A percentile compares a stretch with the other conserved stretches of the same genome.
These are phyloP conservation scores for Potamarius usumacintae DNA, from an alignment of 2,113 vertebrate genomes.

Conservation along the genomic window DNA sequence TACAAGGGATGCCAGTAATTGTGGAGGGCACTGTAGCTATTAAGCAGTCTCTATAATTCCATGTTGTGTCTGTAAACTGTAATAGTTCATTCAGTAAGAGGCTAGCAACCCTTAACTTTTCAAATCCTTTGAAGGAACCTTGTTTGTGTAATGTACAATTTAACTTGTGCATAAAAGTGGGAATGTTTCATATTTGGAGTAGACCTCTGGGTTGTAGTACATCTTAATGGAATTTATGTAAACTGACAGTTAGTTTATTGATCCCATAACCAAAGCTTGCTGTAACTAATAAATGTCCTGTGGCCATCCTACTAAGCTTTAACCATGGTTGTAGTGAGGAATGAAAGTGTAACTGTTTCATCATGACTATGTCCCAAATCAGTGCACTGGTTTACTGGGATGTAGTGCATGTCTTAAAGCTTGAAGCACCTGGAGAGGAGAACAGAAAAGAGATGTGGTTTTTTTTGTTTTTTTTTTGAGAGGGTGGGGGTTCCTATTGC, in stretches of 20 bases:
- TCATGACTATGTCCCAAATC: background rate
- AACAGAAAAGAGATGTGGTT: background rate
- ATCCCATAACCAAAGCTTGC: background rate
- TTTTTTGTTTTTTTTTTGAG: background rate
- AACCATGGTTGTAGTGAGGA: background rate
- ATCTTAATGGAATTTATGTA: background rate
- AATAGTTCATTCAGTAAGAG: background rate
- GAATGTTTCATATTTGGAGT: background rate
- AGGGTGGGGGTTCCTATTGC: background rate
- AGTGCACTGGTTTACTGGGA: background rate
- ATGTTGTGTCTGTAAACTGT: too few species aligned
- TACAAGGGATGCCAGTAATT: too few species aligned
- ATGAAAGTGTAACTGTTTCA: background rate
- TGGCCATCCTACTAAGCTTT: background rate
- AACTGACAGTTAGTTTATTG: conserved; percentile 7
- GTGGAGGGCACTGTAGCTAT: too few species aligned
- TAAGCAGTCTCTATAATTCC: too few species aligned
- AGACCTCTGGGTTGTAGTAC: background rate
- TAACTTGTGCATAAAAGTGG: background rate
- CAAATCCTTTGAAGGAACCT: background rate
- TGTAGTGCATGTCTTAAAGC: background rate
- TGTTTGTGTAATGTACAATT: background rate
- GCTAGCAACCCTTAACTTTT: background rate
- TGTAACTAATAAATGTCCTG: background rate
- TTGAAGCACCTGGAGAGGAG: background rate